These are phyloP conservation scores for Botrylloides violaceus DNA, from an alignment of 23 tunicate species.

Conservation along the genomic window DNA sequence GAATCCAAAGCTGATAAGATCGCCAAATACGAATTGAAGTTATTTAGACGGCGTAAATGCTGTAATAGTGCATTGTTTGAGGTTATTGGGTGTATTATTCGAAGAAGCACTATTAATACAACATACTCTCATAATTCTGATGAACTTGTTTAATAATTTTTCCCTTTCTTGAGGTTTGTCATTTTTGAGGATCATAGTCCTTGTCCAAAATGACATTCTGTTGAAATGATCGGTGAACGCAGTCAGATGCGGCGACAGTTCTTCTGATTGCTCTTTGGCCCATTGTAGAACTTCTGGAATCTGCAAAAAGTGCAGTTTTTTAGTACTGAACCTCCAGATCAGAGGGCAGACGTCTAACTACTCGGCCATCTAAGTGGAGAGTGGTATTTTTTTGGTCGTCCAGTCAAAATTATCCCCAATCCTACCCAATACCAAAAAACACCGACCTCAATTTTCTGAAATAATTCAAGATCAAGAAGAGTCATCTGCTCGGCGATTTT, in stretches of 20 bases:
- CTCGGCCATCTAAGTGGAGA: too few species aligned
- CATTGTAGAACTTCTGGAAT: constrained; percentile 92
- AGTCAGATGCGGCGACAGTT: constrained; percentile 70
- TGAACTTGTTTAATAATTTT: constrained; percentile 66
- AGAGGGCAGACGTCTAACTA: not conserved
- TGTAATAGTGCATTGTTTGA: too few species aligned
- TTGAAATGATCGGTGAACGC: constrained; percentile 88
- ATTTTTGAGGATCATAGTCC: constrained; percentile 67
- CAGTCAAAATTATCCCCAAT: too few species aligned
- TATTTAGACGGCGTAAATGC: constrained; percentile 81
- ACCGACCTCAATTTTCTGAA: constrained; percentile 84
- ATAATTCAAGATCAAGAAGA: constrained; percentile 64
- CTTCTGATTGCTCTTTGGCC: constrained; percentile 86
- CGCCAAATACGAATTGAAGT: constrained; percentile 91
- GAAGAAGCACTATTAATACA: too few species aligned
- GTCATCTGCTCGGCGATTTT: constrained; percentile 95
- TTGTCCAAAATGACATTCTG: constrained; percentile 82
- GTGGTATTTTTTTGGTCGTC: too few species aligned
- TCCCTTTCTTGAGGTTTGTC: constrained; percentile 82
- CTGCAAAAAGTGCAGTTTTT: constrained; percentile 19
- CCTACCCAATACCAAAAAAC: too few species aligned
- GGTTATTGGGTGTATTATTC: too few species aligned
- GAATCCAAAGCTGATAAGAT: constrained; percentile 87
- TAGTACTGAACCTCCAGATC: not conserved
- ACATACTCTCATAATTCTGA: constrained; percentile 88